These are phyloP conservation scores for Campoletis sonorensis DNA, from an alignment of 1,140 invertebrate species.

Conservation along the genomic window DNA sequence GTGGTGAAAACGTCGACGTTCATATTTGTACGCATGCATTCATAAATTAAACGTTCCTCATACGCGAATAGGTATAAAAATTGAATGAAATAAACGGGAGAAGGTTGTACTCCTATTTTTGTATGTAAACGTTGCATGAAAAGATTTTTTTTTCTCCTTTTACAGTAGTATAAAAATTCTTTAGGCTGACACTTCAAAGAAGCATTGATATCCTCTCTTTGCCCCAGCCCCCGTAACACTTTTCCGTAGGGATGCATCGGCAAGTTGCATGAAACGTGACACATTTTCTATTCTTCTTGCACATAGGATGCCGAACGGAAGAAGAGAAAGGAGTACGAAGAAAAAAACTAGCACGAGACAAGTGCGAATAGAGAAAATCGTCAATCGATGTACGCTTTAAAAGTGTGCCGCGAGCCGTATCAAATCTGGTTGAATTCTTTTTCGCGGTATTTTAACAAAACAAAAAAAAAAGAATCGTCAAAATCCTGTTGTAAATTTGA, in stretches of 20 bases:
- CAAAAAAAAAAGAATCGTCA: too few relatives aligned
- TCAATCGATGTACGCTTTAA: conserved; percentile 1
- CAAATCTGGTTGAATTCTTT: background rate
- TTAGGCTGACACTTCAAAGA: background rate
- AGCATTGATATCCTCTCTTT: background rate
- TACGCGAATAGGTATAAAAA: background rate
- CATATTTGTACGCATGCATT: too few relatives aligned
- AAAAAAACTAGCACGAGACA: background rate
- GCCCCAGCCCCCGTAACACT: background rate
- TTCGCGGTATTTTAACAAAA: background rate
- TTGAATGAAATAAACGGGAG: background rate
- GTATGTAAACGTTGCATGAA: background rate
- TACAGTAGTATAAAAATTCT: background rate
- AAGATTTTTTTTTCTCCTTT: too few relatives aligned
- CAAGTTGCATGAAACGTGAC: conserved; percentile 22
- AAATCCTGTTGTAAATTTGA: too few relatives aligned
- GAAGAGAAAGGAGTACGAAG: conserved; percentile 18
- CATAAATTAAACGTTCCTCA: conserved; percentile 32
- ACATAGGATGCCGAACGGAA: conserved; percentile 41
- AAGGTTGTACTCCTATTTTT: background rate
- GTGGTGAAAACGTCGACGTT: too few relatives aligned
- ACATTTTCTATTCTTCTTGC: conserved; percentile 19
- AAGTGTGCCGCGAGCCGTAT: background rate
- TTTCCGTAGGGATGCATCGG: conserved; percentile 17
- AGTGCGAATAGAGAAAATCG: background rate